Percentiles rank a stretch among this genome's conserved stretches.
Evolutionary conservation across 2,888 invertebrate genomes (phyloP).

Genomic region (Dioctria rufipes): DNA sequence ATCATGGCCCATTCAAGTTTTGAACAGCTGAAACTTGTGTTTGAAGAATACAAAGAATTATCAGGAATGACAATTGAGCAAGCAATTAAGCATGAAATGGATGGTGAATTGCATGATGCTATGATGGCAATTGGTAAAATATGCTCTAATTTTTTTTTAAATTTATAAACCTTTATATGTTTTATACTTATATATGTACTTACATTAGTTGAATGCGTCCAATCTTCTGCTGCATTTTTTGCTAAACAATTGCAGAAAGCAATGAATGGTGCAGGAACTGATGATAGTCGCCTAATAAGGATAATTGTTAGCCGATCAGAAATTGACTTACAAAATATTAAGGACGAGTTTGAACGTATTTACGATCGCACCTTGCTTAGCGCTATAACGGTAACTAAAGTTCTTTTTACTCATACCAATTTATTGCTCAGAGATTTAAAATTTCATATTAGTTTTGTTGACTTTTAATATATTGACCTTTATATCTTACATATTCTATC

Average conservation of each 20-base stretch:
- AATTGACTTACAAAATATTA: slow-evolving; percentile 80
- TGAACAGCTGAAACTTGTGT: slow-evolving; percentile 78
- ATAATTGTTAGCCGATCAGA: slow-evolving; percentile 80
- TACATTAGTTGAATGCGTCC: slow-evolving; percentile 79
- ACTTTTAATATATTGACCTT: no score
- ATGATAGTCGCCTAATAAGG: slow-evolving; percentile 80
- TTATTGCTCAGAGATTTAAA: not conserved
- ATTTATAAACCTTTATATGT: not conserved
- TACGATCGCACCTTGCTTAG: slow-evolving; percentile 80
- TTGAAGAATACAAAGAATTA: slow-evolving; percentile 82
- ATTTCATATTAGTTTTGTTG: no score
- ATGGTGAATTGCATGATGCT: slow-evolving; percentile 79
- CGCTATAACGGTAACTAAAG: slow-evolving; percentile 70
- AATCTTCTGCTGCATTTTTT: slow-evolving; percentile 79
- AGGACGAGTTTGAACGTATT: slow-evolving; percentile 79
- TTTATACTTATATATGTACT: not conserved
- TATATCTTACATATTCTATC: no score
- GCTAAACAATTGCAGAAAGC: slow-evolving; percentile 78
- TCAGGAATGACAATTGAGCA: slow-evolving; percentile 83
- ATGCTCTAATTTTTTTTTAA: not conserved
- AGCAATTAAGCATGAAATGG: slow-evolving; percentile 79
- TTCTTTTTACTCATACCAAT: no score
- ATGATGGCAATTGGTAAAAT: slow-evolving; percentile 79
- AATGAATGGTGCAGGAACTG: slow-evolving; percentile 81
- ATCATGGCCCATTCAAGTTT: slow-evolving; percentile 84